Conservation (phyloP, 92 coral and sea anemone species). For the Heteractis magnifica region DNA sequence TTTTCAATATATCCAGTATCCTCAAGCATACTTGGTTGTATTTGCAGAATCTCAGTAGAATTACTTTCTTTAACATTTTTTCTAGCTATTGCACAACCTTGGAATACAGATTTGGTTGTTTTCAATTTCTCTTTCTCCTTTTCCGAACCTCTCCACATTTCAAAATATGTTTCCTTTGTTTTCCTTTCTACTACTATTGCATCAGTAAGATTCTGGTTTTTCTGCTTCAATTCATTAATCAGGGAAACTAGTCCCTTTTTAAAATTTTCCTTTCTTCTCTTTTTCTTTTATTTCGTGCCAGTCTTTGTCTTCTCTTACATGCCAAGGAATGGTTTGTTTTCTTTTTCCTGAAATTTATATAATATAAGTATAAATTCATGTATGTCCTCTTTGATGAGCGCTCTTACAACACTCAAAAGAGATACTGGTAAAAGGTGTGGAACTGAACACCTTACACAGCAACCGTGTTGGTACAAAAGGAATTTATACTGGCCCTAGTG, state of each 20-base stretch:
- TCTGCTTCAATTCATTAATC: constrained; percentile 27
- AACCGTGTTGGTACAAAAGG: too few species aligned
- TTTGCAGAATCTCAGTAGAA: constrained; percentile 39
- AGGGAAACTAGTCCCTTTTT: neutral
- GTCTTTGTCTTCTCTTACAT: too few species aligned
- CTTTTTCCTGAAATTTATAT: too few species aligned
- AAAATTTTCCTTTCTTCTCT: too few species aligned
- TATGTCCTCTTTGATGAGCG: too few species aligned
- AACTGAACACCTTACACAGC: too few species aligned
- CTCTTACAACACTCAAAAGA: too few species aligned
- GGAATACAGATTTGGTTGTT: constrained; percentile 24
- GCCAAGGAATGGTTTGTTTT: too few species aligned
- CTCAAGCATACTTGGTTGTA: constrained; percentile 52
- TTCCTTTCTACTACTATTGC: constrained; percentile 35
- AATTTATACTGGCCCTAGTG: too few species aligned
- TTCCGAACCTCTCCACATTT: constrained; percentile 64
- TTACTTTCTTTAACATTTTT: neutral
- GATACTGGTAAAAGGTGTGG: too few species aligned
- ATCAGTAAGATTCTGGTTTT: constrained; percentile 35
- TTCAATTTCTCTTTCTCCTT: constrained; percentile 57
- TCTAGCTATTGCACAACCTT: neutral
- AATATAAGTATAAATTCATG: too few species aligned
- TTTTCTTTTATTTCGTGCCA: too few species aligned
- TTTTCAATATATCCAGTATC: constrained; percentile 17
- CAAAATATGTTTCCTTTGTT: constrained; percentile 57